Evolutionary conservation across 35 echinoderm and acorn worm species (phyloP).

Genomic region (Ophioderma brevispina): DNA sequence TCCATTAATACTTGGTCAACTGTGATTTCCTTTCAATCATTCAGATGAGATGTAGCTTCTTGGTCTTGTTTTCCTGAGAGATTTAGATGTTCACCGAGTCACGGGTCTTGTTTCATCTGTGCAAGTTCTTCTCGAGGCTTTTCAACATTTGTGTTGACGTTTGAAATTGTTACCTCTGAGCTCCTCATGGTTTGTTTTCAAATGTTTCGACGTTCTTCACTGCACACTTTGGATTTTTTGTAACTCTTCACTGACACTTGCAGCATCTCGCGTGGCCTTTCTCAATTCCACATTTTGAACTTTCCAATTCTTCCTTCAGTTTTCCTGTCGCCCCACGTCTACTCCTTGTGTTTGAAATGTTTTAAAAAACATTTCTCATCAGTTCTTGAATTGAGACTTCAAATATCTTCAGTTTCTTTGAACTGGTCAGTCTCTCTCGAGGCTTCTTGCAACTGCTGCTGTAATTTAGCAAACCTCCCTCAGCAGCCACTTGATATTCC

Average conservation of each 20-base stretch:
- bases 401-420: constrained; percentile 1
- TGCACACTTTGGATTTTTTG: background rate
- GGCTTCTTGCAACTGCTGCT: constrained; percentile 5
- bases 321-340: background rate
- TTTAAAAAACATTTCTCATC: background rate
- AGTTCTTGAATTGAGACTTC: background rate
- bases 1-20: background rate
- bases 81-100: background rate
- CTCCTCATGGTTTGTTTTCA: background rate
- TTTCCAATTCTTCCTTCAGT: constrained; percentile 13
- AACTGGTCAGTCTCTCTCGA: constrained; percentile 7
- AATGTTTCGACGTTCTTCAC: background rate
- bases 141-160: no score
- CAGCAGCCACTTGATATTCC: constrained; percentile 19
- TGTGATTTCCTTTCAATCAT: constrained; percentile 16
- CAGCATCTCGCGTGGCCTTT: background rate
- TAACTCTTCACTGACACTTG: background rate
- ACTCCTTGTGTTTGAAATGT: background rate
- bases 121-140: no score
- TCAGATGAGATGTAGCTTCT: background rate
- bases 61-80: background rate
- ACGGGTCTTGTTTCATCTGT: background rate
- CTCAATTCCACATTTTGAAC: background rate
- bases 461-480: constrained; percentile 15
- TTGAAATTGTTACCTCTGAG: no score